A percentile compares a stretch with the other conserved stretches of the same genome.
These are phyloP conservation scores for Zonotrichia albicollis DNA, from an alignment of 2,797 vertebrate species.

Conservation along the genomic window DNA sequence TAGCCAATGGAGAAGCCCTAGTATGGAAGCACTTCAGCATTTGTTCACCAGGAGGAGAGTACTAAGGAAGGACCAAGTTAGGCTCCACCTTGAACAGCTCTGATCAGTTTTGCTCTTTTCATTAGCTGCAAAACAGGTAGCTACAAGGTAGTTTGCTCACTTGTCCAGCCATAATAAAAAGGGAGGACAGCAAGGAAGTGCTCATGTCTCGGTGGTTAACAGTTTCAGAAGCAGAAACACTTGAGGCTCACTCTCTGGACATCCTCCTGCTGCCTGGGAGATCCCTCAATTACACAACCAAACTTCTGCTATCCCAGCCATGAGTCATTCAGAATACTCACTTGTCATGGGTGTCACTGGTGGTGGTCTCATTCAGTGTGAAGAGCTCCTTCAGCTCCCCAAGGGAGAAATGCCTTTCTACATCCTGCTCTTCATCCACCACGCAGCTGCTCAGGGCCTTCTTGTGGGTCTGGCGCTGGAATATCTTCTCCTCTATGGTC, in stretches of 20 bases:
- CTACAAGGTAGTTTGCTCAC: neutral
- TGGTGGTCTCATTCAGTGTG: constrained; percentile 82
- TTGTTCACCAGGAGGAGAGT: neutral
- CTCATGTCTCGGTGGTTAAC: neutral
- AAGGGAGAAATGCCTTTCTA: constrained; percentile 94
- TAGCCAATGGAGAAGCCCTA: neutral
- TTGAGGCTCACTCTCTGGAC: neutral
- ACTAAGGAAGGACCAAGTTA: neutral
- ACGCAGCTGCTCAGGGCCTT: constrained; percentile 98
- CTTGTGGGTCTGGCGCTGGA: constrained; percentile 96
- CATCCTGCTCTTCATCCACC: constrained; percentile 94
- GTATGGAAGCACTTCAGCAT: neutral
- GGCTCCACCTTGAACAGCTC: neutral
- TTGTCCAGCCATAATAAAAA: neutral
- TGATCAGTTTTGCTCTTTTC: neutral
- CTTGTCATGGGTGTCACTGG: constrained; percentile 94
- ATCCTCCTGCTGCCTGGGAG: neutral
- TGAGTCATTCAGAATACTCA: constrained; percentile 50
- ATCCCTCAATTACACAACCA: neutral
- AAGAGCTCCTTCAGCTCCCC: constrained; percentile 94
- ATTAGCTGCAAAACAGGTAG: neutral
- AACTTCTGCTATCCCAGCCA: neutral
- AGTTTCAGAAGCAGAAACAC: neutral
- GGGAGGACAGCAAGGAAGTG: neutral
- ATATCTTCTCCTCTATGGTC: constrained; percentile 98